Percentiles rank a stretch among this genome's conserved stretches.
Evolutionary conservation across 2,113 vertebrate species (phyloP).

Genomic region (Lampris incognitus): DNA sequence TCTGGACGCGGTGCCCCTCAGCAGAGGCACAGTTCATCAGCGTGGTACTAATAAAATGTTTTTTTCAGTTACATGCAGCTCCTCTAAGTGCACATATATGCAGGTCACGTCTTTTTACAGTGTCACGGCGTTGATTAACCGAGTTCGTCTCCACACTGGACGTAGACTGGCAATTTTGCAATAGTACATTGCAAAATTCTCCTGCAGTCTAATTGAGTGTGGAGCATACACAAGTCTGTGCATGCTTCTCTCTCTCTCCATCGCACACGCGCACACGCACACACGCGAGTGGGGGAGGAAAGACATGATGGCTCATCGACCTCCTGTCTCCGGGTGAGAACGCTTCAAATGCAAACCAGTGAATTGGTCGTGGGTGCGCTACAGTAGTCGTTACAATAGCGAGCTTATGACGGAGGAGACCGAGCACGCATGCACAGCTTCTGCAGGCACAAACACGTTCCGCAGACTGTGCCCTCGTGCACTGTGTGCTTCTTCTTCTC

Average conservation of each 20-base stretch:
- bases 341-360: not conserved
- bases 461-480: not conserved
- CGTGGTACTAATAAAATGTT: conserved; percentile 46
- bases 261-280: not conserved
- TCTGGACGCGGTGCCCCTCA: conserved; percentile 36
- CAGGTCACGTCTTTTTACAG: not conserved
- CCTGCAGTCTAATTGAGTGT: conserved; percentile 5
- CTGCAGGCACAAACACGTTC: not conserved
- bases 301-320: not conserved
- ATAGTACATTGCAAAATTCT: not conserved
- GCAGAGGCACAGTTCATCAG: conserved; percentile 35
- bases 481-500: too few relatives aligned
- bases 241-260: too few relatives aligned
- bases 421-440: not conserved
- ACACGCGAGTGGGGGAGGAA: not conserved
- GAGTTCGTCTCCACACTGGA: conserved; percentile 17
- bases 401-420: not conserved
- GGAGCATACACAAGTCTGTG: not conserved
- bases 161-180: conserved; percentile 15
- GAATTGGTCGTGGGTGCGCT: not conserved
- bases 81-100: conserved; percentile 7
- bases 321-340: not conserved
- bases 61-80: conserved; percentile 42
- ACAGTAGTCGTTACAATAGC: not conserved
- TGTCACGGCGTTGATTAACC: conserved; percentile 15